Evolutionary conservation across 2,797 vertebrate species (phyloP), one percentile per base, ranked within the genome.

Genomic region (Loriculus beryllinus): DNA sequence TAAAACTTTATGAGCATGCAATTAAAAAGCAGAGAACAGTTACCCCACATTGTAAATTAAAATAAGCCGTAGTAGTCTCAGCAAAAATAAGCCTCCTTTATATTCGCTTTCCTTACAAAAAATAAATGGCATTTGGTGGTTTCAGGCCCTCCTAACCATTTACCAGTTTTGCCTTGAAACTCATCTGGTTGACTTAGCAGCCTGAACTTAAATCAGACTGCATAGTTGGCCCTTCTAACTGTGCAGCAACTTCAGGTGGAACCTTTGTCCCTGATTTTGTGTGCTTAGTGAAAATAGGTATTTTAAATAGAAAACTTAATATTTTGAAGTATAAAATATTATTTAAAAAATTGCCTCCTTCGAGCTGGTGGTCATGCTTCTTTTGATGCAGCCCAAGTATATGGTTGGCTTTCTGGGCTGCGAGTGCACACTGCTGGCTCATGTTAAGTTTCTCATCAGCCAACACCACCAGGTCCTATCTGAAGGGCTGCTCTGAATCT

Each of bases 1-100:
- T 97, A 95, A 97, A 97, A 96, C 84, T 97, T 96, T 88, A 96
- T 95, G 95, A 95, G 70, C 12, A 9, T 29, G 52, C 90, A 88
- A 92, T 96, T 97, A 94, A 90, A 93, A 82, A 92, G 64, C 72
- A 89, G 74, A 62, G 78, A 94, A 74, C 5, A 2, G 33, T 86
- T 93, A 88, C 75, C 20, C n/a, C 51, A 56, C 60, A 14, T 70
- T 78, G 35, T 29, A 54, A 75, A 91, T 75, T 33, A 82, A 89
- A 95, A 62, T 49, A 81, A 91, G 59, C 29, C n/a, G 6, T 57
- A 25, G 33, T 7, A 59, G 33, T 70, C 28, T 80, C 2, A 0
- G 69, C 48, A 96, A 80, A 82, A 92, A 59, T n/a, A 2, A 87
- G 17, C n/a, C 19, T 90, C 29, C 31, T 88, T 92, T 86, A 26